phyloP scores from a whole-genome alignment of 2,113 vertebrate species.

The Accipiter virgatus region DNA sequence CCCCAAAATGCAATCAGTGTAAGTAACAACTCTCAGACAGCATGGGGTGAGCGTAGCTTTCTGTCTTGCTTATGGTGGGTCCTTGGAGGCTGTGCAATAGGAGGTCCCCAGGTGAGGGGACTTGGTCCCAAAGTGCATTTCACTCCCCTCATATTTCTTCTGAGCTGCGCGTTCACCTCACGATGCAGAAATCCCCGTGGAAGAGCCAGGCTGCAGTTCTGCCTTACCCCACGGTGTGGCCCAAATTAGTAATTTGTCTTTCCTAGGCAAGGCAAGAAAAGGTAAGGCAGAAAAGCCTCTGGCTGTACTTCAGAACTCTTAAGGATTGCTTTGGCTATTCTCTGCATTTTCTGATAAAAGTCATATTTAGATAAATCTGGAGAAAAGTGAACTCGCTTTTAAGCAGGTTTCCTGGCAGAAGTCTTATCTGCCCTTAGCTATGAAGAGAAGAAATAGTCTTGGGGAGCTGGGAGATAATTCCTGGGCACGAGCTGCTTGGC shows the following conservation, averaged over 20 bases:
- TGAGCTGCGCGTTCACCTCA: background rate
- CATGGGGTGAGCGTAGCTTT: fast-evolving
- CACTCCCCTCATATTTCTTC: background rate
- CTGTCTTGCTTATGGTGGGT: background rate
- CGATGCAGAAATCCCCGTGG: fast-evolving
- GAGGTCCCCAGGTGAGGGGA: background rate
- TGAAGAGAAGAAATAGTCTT: background rate
- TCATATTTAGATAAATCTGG: background rate
- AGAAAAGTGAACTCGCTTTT: background rate
- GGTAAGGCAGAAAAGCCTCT: background rate
- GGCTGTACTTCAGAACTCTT: background rate
- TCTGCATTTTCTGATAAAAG: background rate
- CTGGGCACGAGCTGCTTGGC: background rate
- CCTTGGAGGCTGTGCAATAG: background rate
- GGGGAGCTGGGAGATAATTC: background rate
- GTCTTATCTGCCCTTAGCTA: background rate
- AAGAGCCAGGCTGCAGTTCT: background rate
- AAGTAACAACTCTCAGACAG: slow-evolving; percentile 23
- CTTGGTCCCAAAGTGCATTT: background rate
- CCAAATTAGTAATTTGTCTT: background rate
- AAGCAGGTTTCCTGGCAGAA: background rate
- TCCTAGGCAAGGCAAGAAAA: background rate
- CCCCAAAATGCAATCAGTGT: slow-evolving; percentile 79
- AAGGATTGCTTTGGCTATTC: background rate
- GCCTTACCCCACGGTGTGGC: background rate